Evolutionary conservation across 1,140 invertebrate genomes (phyloP).

Genomic region (Eriosoma lanigerum): DNA sequence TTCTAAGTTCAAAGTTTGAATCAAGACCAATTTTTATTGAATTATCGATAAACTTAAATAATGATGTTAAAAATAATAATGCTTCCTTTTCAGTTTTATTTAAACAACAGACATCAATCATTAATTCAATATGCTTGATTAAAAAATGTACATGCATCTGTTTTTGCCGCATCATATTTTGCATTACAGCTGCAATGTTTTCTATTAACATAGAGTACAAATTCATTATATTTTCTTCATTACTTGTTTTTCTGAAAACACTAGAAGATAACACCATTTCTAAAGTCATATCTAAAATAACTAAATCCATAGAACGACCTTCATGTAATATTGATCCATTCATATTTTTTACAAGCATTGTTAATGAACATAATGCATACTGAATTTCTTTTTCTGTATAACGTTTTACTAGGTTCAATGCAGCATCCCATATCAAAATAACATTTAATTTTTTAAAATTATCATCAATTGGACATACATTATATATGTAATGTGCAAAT

Average conservation of each 20-base stretch:
- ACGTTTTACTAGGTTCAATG: constrained; percentile 12
- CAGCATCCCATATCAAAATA: constrained; percentile 40
- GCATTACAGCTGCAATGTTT: constrained; percentile 38
- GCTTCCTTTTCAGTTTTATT: constrained; percentile 40
- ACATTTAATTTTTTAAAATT: constrained; percentile 44
- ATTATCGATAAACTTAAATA: constrained; percentile 41
- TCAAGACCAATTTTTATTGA: constrained; percentile 42
- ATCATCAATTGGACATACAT: constrained; percentile 39
- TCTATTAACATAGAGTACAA: constrained; percentile 43
- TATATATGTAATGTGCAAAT: constrained; percentile 33
- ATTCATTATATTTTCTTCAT: constrained; percentile 37
- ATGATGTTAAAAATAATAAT: constrained; percentile 19
- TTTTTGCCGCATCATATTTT: constrained; percentile 42
- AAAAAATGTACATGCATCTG: constrained; percentile 32
- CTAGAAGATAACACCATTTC: constrained; percentile 31
- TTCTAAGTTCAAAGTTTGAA: constrained; percentile 29
- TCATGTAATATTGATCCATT: constrained; percentile 36
- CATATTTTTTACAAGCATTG: constrained; percentile 22
- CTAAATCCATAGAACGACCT: constrained; percentile 36
- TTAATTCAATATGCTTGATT: constrained; percentile 40
- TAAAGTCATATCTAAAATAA: constrained; percentile 43
- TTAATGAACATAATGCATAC: constrained; percentile 35
- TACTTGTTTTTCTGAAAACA: constrained; percentile 32
- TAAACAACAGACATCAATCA: constrained; percentile 43
- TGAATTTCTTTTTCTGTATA: constrained; percentile 40